These are phyloP conservation scores for Eulithis testata DNA, from an alignment of 2,888 invertebrate genomes.

Conservation along the genomic window DNA sequence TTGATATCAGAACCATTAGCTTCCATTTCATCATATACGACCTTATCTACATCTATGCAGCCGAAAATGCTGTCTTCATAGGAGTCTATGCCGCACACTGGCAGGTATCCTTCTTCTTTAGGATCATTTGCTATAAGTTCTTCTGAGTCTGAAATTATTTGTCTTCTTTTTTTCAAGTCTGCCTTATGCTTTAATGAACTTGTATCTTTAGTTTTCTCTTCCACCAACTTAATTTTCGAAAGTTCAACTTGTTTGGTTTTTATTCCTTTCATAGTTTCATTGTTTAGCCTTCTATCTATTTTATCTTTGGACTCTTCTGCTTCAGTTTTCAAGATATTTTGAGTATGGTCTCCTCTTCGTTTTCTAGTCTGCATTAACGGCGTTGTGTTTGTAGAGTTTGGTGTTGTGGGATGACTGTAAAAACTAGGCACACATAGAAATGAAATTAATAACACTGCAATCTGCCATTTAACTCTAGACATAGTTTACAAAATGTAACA, in stretches of 20 bases:
- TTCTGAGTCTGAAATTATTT: neutral
- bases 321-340: neutral
- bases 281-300: neutral
- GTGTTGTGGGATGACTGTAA: neutral
- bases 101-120: conserved; percentile 5
- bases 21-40: neutral
- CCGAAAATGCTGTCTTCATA: conserved; percentile 48
- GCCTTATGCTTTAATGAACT: neutral
- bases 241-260: neutral
- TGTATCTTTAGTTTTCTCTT: neutral
- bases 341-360: neutral
- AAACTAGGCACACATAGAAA: neutral
- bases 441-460: neutral
- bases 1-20: neutral
- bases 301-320: neutral
- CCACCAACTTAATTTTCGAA: neutral
- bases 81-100: conserved; percentile 44
- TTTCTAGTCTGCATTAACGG: neutral
- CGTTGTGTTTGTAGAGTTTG: neutral
- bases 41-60: conserved; percentile 24
- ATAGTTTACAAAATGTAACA: conserved; percentile 1
- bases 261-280: neutral
- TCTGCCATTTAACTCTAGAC: neutral
- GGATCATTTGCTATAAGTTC: neutral
- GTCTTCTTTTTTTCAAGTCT: neutral